Percentiles rank a stretch among this genome's conserved stretches.
These are phyloP conservation scores for Parasteatoda lunata DNA, from an alignment of 2,888 invertebrate species.

Conservation along the genomic window DNA sequence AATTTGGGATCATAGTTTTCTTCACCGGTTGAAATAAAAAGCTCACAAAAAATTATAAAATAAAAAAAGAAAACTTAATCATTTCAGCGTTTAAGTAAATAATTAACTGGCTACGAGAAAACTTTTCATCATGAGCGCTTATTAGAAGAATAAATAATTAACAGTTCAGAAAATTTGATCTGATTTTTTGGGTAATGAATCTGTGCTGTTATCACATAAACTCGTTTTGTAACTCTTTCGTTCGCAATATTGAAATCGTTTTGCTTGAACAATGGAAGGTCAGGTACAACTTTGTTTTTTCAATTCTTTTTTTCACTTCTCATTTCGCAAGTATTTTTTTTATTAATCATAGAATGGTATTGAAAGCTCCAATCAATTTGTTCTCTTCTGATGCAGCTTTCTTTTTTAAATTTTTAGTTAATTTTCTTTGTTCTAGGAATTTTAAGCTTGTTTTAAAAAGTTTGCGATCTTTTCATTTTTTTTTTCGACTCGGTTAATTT, in stretches of 20 bases:
- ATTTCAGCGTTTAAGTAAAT: too few relatives aligned
- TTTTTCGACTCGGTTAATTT: too few relatives aligned
- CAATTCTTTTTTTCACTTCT: not conserved
- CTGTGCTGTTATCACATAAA: not conserved
- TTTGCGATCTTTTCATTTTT: too few relatives aligned
- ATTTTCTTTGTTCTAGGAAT: too few relatives aligned
- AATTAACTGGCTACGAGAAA: not conserved
- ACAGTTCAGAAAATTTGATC: not conserved
- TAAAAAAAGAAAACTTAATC: too few relatives aligned
- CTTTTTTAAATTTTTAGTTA: too few relatives aligned
- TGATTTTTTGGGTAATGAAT: not conserved
- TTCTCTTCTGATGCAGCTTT: too few relatives aligned
- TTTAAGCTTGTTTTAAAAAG: too few relatives aligned
- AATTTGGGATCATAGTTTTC: too few relatives aligned
- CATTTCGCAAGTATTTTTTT: conserved; percentile 1
- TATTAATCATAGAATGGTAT: not conserved
- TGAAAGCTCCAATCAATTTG: too few relatives aligned
- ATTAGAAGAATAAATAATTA: conserved; percentile 2
- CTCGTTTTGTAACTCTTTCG: not conserved
- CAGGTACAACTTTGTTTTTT: not conserved
- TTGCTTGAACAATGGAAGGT: not conserved
- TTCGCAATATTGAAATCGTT: not conserved
- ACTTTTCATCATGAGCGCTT: not conserved
- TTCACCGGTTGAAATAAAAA: too few relatives aligned
- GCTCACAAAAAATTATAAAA: too few relatives aligned